Base-by-base conservation (phyloP, 2,888 invertebrate genomes). In the Leptinotarsa juncta region DNA sequence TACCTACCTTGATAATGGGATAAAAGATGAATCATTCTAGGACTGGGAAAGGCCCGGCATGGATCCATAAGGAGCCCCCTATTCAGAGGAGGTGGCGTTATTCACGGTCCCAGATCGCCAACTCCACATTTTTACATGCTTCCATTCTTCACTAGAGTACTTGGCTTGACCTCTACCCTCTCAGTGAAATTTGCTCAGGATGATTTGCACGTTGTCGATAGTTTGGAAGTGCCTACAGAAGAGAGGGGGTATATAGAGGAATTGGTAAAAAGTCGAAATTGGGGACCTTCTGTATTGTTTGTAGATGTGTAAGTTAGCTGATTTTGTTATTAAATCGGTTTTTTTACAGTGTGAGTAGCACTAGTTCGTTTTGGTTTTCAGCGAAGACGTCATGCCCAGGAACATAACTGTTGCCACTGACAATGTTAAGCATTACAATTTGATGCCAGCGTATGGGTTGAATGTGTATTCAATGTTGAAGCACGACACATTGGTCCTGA, bases 391-490 rank as follows among this genome's bases (percentile, higher is more conserved):
- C 68, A 95, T 97, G 90, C 96, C 98, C 1, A 90, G 92, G 78
- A 98, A 98, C 85, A 95, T 99, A 78, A 93, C 95, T 65, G 88
- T 92, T 50, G 98, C 98, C 2, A 92, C 94, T 3, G 93, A 95
- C 81, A 81, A 86, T 3, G 89, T 98, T n/a, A 91, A 91, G 53
- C 94, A 96, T 85, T 92, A 97, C 53, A 99, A 96, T 88, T 89
- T 98, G 32, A 97, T 99, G 96, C 99, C 99, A 14, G 93, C 94
- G 0, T 99, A 97, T 89, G 96, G 97, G 84, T 90, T 99, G 18
- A 99, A 99, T 90, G 97, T 98, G 0, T 95, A 94, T 89, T 97
- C 98, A 51, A 97, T 99, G 96, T 87, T 99, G 77, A 99, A 99
- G 89, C 96, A 99, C 88, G 95, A 96, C 78, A 98, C 98, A 0